A percentile compares a stretch with the other conserved stretches of the same genome.
These are phyloP conservation scores for Pogonomyrmex barbatus DNA, from an alignment of 1,140 invertebrate species.

Conservation along the genomic window DNA sequence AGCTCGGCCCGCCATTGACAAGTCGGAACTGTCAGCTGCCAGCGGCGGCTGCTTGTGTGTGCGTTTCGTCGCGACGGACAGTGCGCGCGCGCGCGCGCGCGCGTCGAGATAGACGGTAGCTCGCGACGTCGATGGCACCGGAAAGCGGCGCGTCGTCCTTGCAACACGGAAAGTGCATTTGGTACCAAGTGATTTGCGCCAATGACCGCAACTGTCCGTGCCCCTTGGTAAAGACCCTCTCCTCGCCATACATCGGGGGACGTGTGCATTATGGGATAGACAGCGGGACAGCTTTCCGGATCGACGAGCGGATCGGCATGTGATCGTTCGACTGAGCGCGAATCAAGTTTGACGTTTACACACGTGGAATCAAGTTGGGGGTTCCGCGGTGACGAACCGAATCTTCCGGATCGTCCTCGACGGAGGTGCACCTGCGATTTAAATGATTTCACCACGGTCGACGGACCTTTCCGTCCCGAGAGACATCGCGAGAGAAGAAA, in stretches of 20 bases:
- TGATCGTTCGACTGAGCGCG: background rate
- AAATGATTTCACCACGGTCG: constrained; percentile 12
- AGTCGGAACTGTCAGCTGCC: constrained; percentile 6
- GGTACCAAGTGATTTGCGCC: background rate
- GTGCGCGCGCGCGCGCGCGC: background rate
- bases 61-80: background rate
- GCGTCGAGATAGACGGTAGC: background rate
- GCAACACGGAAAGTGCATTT: background rate
- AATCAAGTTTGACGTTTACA: background rate
- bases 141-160: background rate
- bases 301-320: constrained; percentile 14
- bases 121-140: background rate
- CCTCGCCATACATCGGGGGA: background rate
- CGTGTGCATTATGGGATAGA: constrained; percentile 26
- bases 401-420: background rate
- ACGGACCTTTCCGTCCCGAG: background rate
- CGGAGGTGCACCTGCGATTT: background rate
- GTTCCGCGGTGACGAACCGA: background rate
- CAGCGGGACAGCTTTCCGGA: background rate
- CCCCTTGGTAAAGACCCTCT: background rate
- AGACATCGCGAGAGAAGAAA: constrained; percentile 14
- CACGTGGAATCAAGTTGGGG: background rate
- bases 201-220: background rate
- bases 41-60: background rate
- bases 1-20: background rate